phyloP scores from a whole-genome alignment of 2,797 vertebrate genomes.

The Gymnoscopelus braueri region DNA sequence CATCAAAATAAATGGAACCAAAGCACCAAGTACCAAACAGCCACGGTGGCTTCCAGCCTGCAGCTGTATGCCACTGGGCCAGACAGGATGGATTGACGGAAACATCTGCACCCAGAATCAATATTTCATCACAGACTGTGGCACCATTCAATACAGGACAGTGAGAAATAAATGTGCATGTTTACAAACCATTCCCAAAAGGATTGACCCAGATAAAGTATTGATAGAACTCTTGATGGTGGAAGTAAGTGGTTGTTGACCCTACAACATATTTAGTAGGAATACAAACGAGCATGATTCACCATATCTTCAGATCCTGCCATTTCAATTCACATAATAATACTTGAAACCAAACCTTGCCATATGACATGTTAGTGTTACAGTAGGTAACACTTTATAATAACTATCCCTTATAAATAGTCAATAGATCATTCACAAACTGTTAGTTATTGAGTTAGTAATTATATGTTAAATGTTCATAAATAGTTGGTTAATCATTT shows the following conservation, averaged over 20 bases:
- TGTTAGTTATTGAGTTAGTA: no score
- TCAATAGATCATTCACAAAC: no score
- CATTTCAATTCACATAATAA: constrained; percentile 17
- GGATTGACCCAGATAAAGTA: constrained; percentile 54
- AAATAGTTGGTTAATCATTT: no score
- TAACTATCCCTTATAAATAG: no score
- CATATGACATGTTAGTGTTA: not conserved
- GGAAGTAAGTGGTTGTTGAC: constrained; percentile 35
- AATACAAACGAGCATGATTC: constrained; percentile 1
- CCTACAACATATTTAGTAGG: constrained; percentile 21
- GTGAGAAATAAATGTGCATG: constrained; percentile 32
- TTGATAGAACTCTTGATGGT: constrained; percentile 25
- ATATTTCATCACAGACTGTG: constrained; percentile 61
- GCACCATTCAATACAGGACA: constrained; percentile 10
- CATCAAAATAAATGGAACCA: not conserved
- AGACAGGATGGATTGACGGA: constrained; percentile 38
- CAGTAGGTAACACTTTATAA: no score
- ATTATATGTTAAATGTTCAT: no score
- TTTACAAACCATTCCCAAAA: constrained; percentile 37
- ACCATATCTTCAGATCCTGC: not conserved
- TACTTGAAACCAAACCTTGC: constrained; percentile 14
- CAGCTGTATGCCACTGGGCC: constrained; percentile 17
- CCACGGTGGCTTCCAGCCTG: not conserved
- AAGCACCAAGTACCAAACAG: not conserved
- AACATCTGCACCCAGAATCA: constrained; percentile 66